Percentiles rank a stretch among this genome's conserved stretches.
phyloP scores from a whole-genome alignment of 2,888 invertebrate genomes.

The Catocala fraxini region DNA sequence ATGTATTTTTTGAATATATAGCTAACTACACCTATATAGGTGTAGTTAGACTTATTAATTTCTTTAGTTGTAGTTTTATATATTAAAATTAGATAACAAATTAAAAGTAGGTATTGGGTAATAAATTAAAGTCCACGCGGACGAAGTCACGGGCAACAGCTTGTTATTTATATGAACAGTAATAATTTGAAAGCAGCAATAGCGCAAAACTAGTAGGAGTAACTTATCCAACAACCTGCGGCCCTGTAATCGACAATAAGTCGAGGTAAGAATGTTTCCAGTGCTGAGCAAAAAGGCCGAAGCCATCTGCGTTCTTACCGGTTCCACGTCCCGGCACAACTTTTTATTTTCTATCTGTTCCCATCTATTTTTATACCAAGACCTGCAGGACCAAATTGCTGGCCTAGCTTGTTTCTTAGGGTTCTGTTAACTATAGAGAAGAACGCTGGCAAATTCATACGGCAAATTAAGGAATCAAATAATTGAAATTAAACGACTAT shows the following conservation, averaged over 20 bases:
- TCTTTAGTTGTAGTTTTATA: no score
- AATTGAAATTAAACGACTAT: no score
- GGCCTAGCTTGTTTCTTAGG: conserved; percentile 57
- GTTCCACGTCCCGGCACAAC: conserved; percentile 58
- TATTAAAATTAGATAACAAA: no score
- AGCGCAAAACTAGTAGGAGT: conserved; percentile 8
- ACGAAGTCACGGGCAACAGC: no score
- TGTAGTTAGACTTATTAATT: no score
- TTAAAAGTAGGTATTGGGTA: no score
- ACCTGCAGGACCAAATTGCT: conserved; percentile 54
- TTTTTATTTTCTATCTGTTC: conserved; percentile 77
- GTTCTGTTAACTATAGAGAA: conserved; percentile 25
- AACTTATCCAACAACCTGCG: conserved; percentile 24
- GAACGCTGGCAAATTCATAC: no score
- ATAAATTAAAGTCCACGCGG: no score
- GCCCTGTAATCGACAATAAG: conserved; percentile 4
- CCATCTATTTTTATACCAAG: conserved; percentile 73
- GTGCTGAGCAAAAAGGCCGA: conserved; percentile 68
- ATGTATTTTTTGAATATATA: no score
- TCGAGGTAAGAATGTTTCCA: conserved; percentile 74
- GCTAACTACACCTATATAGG: no score
- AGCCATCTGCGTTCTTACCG: conserved; percentile 78
- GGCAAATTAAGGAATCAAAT: no score
- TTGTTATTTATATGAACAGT: no score
- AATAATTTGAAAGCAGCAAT: not conserved